Base-by-base conservation (phyloP, 2,797 vertebrate genomes). In the Xenops minutus region DNA sequence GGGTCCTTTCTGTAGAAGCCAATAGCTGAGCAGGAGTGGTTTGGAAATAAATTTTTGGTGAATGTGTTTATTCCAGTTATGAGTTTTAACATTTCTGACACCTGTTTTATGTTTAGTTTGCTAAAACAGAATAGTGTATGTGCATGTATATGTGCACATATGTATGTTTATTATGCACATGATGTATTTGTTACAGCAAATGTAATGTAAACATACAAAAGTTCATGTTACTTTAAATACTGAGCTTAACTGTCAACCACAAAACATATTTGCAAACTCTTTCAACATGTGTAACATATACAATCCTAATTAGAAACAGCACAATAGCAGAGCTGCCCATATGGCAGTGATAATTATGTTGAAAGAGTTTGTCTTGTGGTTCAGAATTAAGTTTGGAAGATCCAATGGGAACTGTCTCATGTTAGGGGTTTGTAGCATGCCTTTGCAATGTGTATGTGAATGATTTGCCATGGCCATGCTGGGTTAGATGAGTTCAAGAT, bases 221-320 rank as follows among this genome's bases (percentile, higher is more conserved):
- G 91, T 80, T 97, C 87, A 74, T 59, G 64, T 95, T 93, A 67
- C 93, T 94, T 95, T 44, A 96, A 96, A 93, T 81, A 78, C 80
- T 27, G 91, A 95, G 89, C 89, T 91, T 91, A 86, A 84, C 92
- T 92, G 85, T 90, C 91, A 96, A 89, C 95, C 95, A 88, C 94
- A 92, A 86, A 93, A 95, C 92, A 91, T 93, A 74, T 89, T 85
- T 91, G 89, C 93, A 92, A 94, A 89, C 89, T 90, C 81, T 88
- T 94, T 95, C 91, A 93, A 93, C 91, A 89, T 94, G 95, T 93
- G 92, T 96, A 96, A 83, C 68, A 43, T 94, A 96, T 23, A 93
- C 89, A 95, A 4, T 76, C 68, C 88, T 96, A 96, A 97, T 96
- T 89, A 80, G 75, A 94, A 96, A 78, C 92, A 89, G 52, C 26